Conservation (phyloP, 2,797 vertebrate genomes). For the Bradypus variegatus region DNA sequence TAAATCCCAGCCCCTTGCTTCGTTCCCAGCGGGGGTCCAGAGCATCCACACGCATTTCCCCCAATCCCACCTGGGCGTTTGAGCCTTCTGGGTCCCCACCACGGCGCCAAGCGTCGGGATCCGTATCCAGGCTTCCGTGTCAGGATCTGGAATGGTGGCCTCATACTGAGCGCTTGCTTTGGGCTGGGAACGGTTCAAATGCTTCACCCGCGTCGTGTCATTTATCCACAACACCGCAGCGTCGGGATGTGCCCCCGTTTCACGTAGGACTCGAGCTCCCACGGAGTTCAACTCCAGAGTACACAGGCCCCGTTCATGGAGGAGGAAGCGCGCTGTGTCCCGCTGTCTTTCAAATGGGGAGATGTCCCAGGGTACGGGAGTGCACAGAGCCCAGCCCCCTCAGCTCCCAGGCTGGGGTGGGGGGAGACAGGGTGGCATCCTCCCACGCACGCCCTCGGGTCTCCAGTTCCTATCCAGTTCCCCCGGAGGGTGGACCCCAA, state of each 20-base stretch:
- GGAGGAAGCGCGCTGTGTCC: not conserved
- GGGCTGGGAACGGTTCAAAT: too few species aligned
- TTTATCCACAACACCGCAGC: accelerated
- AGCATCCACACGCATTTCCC: accelerated
- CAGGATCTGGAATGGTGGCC: too few species aligned
- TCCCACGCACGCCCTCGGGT: not conserved
- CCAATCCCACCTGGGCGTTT: accelerated
- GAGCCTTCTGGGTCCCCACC: accelerated
- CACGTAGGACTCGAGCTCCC: not conserved
- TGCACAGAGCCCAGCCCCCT: accelerated
- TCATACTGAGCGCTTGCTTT: accelerated
- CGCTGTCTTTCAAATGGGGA: not conserved
- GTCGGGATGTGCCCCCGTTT: not conserved
- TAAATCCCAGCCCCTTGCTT: not conserved
- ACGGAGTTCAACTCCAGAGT: not conserved
- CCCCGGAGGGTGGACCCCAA: too few species aligned
- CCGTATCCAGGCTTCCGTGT: too few species aligned
- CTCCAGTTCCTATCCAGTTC: not conserved
- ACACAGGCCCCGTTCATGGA: accelerated
- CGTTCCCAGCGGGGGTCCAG: not conserved
- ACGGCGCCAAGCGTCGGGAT: too few species aligned
- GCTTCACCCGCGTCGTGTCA: accelerated
- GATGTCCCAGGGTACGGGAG: not conserved
- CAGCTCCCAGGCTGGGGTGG: accelerated
- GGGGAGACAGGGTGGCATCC: too few species aligned